These are phyloP conservation scores for Drosophila emarginata DNA, from an alignment of 2,888 invertebrate species.

Conservation along the genomic window DNA sequence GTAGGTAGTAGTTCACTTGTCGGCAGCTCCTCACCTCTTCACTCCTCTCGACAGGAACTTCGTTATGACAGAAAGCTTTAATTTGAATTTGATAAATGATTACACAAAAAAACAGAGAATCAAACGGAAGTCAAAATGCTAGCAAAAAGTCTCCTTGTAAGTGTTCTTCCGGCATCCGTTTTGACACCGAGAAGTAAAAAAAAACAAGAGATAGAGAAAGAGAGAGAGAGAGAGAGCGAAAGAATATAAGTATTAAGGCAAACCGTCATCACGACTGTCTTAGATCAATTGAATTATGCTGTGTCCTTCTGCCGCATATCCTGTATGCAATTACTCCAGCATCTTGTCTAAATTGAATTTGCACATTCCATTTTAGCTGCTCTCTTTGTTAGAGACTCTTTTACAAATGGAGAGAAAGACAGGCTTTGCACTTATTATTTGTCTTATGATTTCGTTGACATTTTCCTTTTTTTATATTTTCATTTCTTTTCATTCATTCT, in stretches of 20 bases:
- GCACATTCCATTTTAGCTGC: constrained; percentile 14
- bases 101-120: constrained; percentile 15
- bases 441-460: constrained; percentile 11
- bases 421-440: constrained; percentile 18
- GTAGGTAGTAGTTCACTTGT: constrained; percentile 61
- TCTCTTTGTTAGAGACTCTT: not conserved
- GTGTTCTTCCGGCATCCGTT: constrained; percentile 12
- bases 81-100: constrained; percentile 81
- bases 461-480: not conserved
- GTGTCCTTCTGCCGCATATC: constrained; percentile 6
- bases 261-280: constrained; percentile 28
- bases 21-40: constrained; percentile 35
- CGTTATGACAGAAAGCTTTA: constrained; percentile 55
- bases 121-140: constrained; percentile 5
- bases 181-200: not conserved
- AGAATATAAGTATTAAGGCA: constrained; percentile 12
- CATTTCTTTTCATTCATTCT: not conserved
- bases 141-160: constrained; percentile 2
- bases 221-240: not conserved
- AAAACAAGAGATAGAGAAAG: no score
- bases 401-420: not conserved
- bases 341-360: constrained; percentile 23
- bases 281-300: constrained; percentile 31
- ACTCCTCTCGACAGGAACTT: constrained; percentile 69
- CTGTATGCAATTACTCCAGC: constrained; percentile 16